Percentiles rank a stretch among this genome's conserved stretches.
Evolutionary conservation across 1,140 invertebrate species (phyloP).

Genomic region (Galleria mellonella): DNA sequence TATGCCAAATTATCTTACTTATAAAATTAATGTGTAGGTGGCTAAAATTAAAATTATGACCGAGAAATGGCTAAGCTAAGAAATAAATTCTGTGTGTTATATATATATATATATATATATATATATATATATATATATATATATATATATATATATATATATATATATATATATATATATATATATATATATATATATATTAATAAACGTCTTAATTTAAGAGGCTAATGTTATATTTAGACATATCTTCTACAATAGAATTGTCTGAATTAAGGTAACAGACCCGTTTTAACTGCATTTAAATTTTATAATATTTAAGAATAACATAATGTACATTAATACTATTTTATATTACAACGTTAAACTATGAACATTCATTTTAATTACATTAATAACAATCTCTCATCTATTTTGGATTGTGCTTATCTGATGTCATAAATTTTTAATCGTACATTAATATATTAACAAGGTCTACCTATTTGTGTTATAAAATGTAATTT

Average conservation of each 20-base stretch:
- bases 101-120: no score
- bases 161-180: no score
- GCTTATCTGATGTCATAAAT: constrained; percentile 49
- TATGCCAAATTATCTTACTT: constrained; percentile 28
- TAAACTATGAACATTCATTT: constrained; percentile 43
- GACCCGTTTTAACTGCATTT: constrained; percentile 17
- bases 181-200: no score
- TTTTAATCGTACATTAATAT: constrained; percentile 47
- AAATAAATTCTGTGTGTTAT: constrained; percentile 22
- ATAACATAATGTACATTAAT: constrained; percentile 38
- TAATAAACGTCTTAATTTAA: constrained; percentile 46
- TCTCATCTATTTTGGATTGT: constrained; percentile 44
- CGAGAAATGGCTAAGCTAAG: constrained; percentile 19
- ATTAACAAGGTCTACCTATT: constrained; percentile 38
- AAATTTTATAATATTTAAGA: constrained; percentile 27
- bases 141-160: no score
- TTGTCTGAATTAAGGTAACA: constrained; percentile 21
- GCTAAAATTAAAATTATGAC: constrained; percentile 24
- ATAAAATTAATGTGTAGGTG: constrained; percentile 21
- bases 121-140: no score
- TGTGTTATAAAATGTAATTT: constrained; percentile 43
- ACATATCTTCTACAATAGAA: constrained; percentile 25
- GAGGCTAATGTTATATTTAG: constrained; percentile 36
- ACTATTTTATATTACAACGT: constrained; percentile 45
- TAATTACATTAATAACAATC: constrained; percentile 48